A percentile compares a stretch with the other conserved stretches of the same genome.
phyloP scores from a whole-genome alignment of 1,140 invertebrate genomes.

The Pseudomyrmex flavicornis region DNA sequence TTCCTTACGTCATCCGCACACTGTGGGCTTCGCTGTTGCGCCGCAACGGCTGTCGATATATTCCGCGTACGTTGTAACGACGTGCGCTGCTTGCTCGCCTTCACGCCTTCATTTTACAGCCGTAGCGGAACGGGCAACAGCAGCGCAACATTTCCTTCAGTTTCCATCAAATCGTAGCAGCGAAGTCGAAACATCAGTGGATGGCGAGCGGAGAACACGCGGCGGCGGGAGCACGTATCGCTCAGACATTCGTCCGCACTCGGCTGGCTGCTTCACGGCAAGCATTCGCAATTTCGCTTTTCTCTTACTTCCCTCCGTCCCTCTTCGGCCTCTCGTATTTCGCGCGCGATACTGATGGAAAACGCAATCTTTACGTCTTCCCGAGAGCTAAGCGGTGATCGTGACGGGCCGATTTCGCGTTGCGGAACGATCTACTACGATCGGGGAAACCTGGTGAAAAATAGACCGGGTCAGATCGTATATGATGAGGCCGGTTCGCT shows the following conservation, averaged over 20 bases:
- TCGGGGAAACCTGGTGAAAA: slow-evolving; percentile 62
- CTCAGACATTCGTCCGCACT: slow-evolving; percentile 59
- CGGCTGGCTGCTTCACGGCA: slow-evolving; percentile 48
- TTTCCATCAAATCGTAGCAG: slow-evolving; percentile 52
- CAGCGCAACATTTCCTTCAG: slow-evolving; percentile 46
- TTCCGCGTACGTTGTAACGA: slow-evolving; percentile 44
- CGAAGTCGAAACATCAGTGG: slow-evolving; percentile 11
- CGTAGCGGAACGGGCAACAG: slow-evolving; percentile 6
- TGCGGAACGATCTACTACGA: slow-evolving; percentile 61
- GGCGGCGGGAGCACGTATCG: slow-evolving; percentile 49
- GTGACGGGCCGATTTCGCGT: slow-evolving; percentile 61
- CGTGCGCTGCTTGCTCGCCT: slow-evolving; percentile 12
- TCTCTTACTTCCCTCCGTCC: slow-evolving; percentile 22
- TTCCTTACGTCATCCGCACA: slow-evolving; percentile 47
- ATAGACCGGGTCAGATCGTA: slow-evolving; percentile 63
- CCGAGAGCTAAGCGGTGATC: slow-evolving; percentile 46
- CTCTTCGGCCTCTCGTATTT: slow-evolving; percentile 53
- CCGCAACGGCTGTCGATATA: slow-evolving; percentile 45
- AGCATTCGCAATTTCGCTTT: slow-evolving; percentile 67
- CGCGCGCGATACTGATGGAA: slow-evolving; percentile 61
- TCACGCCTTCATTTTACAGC: slow-evolving; percentile 55
- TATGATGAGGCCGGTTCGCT: neutral
- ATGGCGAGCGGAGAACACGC: neutral
- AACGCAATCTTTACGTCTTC: slow-evolving; percentile 70
- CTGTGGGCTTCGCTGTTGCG: slow-evolving; percentile 8